phyloP scores from a whole-genome alignment of 2,888 invertebrate genomes.

The Thysanoteuthis rhombus region DNA sequence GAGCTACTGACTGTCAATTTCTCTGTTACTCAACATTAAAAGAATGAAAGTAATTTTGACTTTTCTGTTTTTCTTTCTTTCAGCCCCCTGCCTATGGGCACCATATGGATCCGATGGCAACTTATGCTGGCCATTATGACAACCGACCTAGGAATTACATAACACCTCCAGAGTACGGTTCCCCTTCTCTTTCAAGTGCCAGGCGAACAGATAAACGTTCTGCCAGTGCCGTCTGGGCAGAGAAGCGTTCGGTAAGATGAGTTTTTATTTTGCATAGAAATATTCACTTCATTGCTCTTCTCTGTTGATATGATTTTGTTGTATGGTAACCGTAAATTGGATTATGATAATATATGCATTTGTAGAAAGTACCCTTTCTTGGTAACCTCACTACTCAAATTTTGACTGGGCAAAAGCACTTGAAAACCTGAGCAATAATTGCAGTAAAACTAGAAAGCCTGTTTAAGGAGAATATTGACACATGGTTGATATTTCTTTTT shows the following conservation, averaged over 20 bases:
- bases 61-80: neutral
- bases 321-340: no score
- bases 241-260: constrained; percentile 29
- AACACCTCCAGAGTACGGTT: constrained; percentile 45
- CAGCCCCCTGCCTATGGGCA: constrained; percentile 39
- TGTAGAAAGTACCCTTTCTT: no score
- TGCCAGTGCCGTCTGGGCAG: constrained; percentile 39
- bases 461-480: no score
- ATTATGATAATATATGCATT: no score
- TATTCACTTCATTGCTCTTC: neutral
- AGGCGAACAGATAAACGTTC: constrained; percentile 49
- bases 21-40: neutral
- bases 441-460: no score
- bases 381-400: no score
- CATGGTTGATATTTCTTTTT: no score
- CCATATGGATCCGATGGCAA: constrained; percentile 70
- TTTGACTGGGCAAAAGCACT: no score
- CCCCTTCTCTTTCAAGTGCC: constrained; percentile 34
- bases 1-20: no score
- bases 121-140: constrained; percentile 81
- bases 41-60: neutral
- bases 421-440: no score
- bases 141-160: constrained; percentile 78
- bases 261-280: neutral
- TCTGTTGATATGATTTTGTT: neutral